Conservation (phyloP, 2,113 vertebrate genomes). For the Acanthochromis polyacanthus region DNA sequence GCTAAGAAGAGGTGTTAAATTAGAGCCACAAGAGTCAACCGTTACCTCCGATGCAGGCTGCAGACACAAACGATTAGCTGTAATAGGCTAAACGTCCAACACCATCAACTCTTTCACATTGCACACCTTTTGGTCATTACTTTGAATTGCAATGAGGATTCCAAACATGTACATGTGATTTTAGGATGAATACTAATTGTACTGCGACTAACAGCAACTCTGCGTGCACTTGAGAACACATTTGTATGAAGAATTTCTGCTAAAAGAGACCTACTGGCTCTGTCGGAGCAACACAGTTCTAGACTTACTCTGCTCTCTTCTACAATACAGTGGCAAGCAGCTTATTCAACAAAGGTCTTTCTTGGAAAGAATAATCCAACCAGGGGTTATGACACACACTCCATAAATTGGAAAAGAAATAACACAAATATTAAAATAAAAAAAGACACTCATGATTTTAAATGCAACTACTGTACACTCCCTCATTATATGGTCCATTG, state of each 20-base stretch:
- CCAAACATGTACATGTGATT: background rate
- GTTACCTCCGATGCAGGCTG: background rate
- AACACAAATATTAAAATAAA: background rate
- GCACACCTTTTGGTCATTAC: background rate
- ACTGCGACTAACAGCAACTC: background rate
- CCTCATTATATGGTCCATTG: conserved; percentile 15
- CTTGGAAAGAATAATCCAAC: background rate
- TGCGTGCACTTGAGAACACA: background rate
- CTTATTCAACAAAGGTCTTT: background rate
- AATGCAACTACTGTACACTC: conserved; percentile 1
- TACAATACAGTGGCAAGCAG: background rate
- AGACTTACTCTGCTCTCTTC: background rate
- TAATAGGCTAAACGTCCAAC: background rate
- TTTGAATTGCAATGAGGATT: background rate
- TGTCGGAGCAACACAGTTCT: background rate
- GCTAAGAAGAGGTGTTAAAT: background rate
- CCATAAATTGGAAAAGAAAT: background rate
- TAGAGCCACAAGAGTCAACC: background rate
- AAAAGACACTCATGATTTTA: conserved; percentile 2
- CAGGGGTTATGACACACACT: background rate
- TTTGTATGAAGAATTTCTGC: background rate
- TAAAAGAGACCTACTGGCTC: background rate
- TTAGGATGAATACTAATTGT: background rate
- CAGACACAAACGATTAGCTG: background rate
- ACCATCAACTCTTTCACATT: background rate